A percentile compares a stretch with the other conserved stretches of the same genome.
These are phyloP conservation scores for Periophthalmodon schlosseri DNA, from an alignment of 2,113 vertebrate genomes.

Conservation along the genomic window DNA sequence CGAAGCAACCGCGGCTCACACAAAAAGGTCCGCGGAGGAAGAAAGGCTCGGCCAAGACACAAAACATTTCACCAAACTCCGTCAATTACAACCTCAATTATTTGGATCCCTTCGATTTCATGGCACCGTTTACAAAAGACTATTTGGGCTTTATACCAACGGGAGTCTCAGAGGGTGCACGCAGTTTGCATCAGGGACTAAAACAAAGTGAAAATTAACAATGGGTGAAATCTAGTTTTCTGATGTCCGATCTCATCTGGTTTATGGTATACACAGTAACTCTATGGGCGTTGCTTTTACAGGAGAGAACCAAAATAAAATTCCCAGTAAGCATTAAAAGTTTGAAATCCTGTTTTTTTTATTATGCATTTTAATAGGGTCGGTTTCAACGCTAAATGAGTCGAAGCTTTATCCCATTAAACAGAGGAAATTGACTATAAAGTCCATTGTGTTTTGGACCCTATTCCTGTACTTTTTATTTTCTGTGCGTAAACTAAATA, in stretches of 20 bases:
- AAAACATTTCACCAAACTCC: slow-evolving; percentile 57
- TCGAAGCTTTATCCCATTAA: not conserved
- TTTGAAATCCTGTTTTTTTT: slow-evolving; percentile 6
- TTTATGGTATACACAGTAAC: slow-evolving; percentile 24
- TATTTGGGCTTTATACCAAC: slow-evolving; percentile 19
- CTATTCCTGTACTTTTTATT: not conserved
- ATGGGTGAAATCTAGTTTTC: slow-evolving; percentile 47
- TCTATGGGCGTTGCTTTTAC: slow-evolving; percentile 4
- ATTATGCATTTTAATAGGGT: not conserved
- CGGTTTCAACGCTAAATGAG: not conserved
- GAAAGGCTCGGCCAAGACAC: slow-evolving; percentile 28
- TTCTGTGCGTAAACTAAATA: no score
- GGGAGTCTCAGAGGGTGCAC: slow-evolving; percentile 42
- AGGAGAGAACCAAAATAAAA: slow-evolving; percentile 10
- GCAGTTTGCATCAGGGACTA: slow-evolving; percentile 35
- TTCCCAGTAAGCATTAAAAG: slow-evolving; percentile 17
- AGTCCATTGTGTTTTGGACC: not conserved
- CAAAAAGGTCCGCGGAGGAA: slow-evolving; percentile 52
- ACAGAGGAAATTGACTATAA: not conserved
- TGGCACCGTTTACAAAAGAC: slow-evolving; percentile 38
- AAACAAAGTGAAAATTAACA: slow-evolving; percentile 51
- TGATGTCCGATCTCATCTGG: slow-evolving; percentile 41
- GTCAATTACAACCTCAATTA: slow-evolving; percentile 59
- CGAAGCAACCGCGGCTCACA: slow-evolving; percentile 37
- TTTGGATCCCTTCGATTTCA: slow-evolving; percentile 28